phyloP scores from a whole-genome alignment of 2,797 vertebrate species.

The Oreochromis mossambicus region DNA sequence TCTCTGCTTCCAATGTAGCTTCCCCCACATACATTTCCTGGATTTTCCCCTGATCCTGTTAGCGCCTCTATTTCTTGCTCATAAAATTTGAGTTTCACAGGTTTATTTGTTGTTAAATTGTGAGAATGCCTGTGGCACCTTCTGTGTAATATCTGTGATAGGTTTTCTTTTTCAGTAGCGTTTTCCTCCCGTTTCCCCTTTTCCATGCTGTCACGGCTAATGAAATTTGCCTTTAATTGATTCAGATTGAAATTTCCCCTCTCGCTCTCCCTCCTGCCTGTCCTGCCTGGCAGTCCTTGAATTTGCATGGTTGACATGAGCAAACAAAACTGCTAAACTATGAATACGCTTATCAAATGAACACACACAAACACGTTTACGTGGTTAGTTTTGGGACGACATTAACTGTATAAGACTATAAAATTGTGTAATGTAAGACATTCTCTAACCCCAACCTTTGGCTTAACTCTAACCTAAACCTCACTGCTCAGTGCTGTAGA shows the following conservation, averaged over 20 bases:
- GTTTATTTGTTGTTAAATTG: background rate
- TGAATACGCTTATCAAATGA: conserved; percentile 9
- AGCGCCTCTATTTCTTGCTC: background rate
- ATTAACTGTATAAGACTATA: background rate
- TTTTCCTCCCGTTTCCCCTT: background rate
- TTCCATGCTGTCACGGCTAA: conserved; percentile 2
- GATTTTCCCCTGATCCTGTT: background rate
- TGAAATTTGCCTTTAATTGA: conserved; percentile 8
- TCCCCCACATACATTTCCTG: background rate
- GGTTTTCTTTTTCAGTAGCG: background rate
- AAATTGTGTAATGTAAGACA: background rate
- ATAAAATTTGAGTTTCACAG: background rate
- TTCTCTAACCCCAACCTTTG: background rate
- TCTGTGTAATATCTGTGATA: background rate
- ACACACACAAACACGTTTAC: background rate
- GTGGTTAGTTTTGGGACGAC: background rate
- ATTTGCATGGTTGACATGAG: conserved; percentile 26
- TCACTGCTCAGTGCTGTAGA: background rate
- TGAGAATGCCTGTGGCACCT: background rate
- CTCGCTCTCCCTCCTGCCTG: background rate
- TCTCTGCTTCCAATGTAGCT: background rate
- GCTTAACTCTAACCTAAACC: background rate
- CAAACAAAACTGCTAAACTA: conserved; percentile 12
- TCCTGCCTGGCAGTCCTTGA: conserved; percentile 25
- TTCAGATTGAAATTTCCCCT: background rate